Evolutionary conservation across 1,140 invertebrate genomes (phyloP).

Genomic region (Dolichoris vasculosae): DNA sequence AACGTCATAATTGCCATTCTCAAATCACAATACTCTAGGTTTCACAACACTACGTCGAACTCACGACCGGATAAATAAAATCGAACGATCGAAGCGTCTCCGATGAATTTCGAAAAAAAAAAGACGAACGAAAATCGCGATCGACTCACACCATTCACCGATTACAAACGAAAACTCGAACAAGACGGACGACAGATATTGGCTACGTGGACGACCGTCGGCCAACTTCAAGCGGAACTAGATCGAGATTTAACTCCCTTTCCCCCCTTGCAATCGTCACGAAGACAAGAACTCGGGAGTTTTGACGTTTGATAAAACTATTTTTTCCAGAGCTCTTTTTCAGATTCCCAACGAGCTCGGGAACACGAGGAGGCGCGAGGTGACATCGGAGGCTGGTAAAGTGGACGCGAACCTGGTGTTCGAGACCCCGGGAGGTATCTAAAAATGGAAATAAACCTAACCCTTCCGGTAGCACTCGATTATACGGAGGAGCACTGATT

Average conservation of each 20-base stretch:
- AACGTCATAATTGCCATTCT: background rate
- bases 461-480: constrained; percentile 5
- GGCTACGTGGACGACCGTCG: background rate
- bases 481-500: constrained; percentile 9
- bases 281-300: background rate
- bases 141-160: too few relatives aligned
- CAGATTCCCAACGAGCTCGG: background rate
- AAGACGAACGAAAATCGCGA: too few relatives aligned
- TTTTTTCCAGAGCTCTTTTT: constrained; percentile 10
- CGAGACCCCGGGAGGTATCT: background rate
- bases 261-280: background rate
- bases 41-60: too few relatives aligned
- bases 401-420: background rate
- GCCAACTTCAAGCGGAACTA: background rate
- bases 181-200: background rate
- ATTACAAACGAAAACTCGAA: too few relatives aligned
- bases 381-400: background rate
- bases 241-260: background rate
- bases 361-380: background rate
- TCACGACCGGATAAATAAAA: too few relatives aligned
- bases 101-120: background rate
- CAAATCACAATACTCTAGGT: background rate
- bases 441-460: constrained; percentile 45
- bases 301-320: constrained; percentile 38
- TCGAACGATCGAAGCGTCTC: too few relatives aligned